Conservation (phyloP, 2,888 invertebrate genomes). For the Aricia artaxerxes region DNA sequence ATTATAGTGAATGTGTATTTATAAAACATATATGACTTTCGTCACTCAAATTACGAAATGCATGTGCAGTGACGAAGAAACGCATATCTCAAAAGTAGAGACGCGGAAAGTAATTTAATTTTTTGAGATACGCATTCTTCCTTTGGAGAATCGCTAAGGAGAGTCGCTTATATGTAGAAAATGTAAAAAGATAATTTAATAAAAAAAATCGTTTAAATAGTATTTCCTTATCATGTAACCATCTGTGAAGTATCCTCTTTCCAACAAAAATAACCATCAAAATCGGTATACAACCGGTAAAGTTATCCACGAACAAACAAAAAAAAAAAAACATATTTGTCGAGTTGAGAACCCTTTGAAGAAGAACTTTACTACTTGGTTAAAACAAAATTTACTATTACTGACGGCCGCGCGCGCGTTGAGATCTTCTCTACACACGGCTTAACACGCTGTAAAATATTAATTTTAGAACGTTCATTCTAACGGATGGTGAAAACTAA, state of each 20-base stretch:
- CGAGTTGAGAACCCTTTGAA: too few species aligned
- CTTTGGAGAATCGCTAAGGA: too few species aligned
- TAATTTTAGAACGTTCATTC: neutral
- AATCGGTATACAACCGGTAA: too few species aligned
- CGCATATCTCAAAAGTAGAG: neutral
- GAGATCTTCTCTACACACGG: neutral
- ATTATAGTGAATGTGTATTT: slow-evolving; percentile 16
- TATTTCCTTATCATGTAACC: too few species aligned
- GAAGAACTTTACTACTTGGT: neutral
- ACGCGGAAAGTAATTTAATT: neutral
- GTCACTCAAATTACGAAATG: slow-evolving; percentile 22
- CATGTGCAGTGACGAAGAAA: slow-evolving; percentile 17
- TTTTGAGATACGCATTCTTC: neutral
- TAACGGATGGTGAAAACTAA: neutral
- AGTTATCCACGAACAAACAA: too few species aligned
- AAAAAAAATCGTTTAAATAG: too few species aligned
- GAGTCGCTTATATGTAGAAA: neutral
- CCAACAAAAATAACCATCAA: too few species aligned
- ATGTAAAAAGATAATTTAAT: too few species aligned
- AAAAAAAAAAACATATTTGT: too few species aligned
- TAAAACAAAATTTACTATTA: neutral
- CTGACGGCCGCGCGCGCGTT: neutral
- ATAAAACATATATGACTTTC: slow-evolving; percentile 10
- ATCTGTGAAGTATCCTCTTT: too few species aligned
- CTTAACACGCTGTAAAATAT: neutral